Conservation (phyloP, 2,888 invertebrate genomes). For the Ornithoptera alexandrae region DNA sequence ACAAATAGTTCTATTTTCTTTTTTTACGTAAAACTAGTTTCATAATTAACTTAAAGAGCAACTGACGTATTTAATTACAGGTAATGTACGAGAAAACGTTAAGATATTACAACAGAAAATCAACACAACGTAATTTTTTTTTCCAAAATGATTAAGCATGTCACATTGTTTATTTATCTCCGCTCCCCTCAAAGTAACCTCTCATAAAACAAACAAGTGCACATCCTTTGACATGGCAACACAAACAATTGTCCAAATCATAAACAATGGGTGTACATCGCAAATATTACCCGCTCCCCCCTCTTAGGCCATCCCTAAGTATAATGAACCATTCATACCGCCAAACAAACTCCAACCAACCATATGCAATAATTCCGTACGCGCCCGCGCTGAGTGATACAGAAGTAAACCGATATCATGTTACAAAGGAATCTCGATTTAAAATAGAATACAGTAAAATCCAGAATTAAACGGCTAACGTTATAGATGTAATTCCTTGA, state of each 20-base stretch:
- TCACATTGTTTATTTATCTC: constrained; percentile 54
- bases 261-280: constrained; percentile 77
- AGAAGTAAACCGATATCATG: constrained; percentile 58
- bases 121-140: constrained; percentile 3
- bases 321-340: constrained; percentile 79
- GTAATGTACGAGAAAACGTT: too few species aligned
- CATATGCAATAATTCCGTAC: constrained; percentile 78
- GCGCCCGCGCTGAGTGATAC: constrained; percentile 47
- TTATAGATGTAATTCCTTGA: constrained; percentile 74
- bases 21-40: too few species aligned
- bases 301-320: constrained; percentile 68
- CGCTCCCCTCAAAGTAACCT: constrained; percentile 47
- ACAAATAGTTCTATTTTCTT: too few species aligned
- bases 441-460: constrained; percentile 72
- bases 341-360: constrained; percentile 78
- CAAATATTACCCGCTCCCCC: constrained; percentile 73
- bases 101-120: too few species aligned
- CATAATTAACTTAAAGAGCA: too few species aligned
- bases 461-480: constrained; percentile 65
- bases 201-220: constrained; percentile 71
- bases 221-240: constrained; percentile 76
- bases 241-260: constrained; percentile 79
- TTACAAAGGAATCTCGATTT: constrained; percentile 69
- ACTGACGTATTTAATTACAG: too few species aligned
- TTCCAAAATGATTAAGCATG: constrained; percentile 30